A percentile compares a stretch with the other conserved stretches of the same genome.
Evolutionary conservation across 2,113 vertebrate genomes (phyloP).

Genomic region (Burhinus oedicnemus): DNA sequence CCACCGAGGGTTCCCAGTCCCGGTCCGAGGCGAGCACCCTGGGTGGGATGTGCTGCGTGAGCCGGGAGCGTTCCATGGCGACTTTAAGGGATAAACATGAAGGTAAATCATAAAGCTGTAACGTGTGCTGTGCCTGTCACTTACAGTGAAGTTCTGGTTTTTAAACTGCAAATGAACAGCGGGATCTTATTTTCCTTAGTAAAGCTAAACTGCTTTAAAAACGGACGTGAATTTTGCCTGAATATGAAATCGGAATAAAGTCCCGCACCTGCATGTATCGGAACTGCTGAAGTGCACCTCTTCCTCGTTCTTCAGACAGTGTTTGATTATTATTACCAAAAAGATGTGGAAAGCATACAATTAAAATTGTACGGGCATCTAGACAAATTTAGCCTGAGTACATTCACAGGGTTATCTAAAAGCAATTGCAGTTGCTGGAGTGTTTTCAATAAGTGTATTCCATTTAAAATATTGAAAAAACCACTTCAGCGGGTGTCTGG

Average conservation of each 20-base stretch:
- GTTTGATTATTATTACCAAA: background rate
- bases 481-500: background rate
- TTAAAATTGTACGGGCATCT: background rate
- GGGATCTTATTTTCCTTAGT: background rate
- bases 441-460: background rate
- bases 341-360: background rate
- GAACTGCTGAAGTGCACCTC: background rate
- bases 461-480: background rate
- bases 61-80: fast-evolving
- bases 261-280: fast-evolving
- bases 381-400: background rate
- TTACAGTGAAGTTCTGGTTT: background rate
- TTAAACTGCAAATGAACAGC: background rate
- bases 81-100: fast-evolving
- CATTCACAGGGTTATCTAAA: background rate
- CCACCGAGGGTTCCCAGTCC: fast-evolving
- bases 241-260: fast-evolving
- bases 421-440: background rate
- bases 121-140: background rate
- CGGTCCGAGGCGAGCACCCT: fast-evolving
- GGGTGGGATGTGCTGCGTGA: fast-evolving
- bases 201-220: background rate
- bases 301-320: fast-evolving
- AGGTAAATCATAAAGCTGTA: background rate
- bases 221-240: background rate